Evolutionary conservation across 2,797 vertebrate species (phyloP), one percentile per base, ranked within the genome.

Genomic region (Lagorchestes hirsutus): DNA sequence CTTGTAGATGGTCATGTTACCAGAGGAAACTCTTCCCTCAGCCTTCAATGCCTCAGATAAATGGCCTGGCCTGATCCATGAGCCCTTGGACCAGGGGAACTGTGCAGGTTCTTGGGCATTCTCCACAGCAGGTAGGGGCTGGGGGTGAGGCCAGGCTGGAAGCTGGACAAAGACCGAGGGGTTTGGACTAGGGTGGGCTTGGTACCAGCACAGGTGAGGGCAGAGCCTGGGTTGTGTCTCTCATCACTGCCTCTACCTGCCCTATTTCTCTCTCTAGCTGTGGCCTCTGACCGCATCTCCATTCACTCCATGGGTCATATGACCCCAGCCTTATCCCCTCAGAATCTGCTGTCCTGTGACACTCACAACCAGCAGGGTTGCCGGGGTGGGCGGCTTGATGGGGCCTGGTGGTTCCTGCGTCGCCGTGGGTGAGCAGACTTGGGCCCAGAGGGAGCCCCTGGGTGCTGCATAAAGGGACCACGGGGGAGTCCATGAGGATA

Each of bases 251-350:
- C 90, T 54, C 50, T 31, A 12, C 90, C 90, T 93, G 54, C 58
- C 56, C 95, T 57, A 18, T 55, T 6, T 14, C 57, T 50, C 57
- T 91, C 27, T 13, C 40, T 96, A 99, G 99, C 99, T 5, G 99
- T 99, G 95, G 99, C 99, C 27, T 99, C 99, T 0, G 99, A 99
- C 98, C 98, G 99, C 40, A 99, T 99, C 98, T 99, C 99, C 87
- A 99, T 99, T 98, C 99, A 99, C 97, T 99, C 99, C 27, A 99
- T 99, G 99, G 99, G 99, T 62, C 99, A 99, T 98, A 99, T 99
- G 99, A 99, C 99, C 0, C 99, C 99, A 1, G 98, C 99, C 96
- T 98, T 99, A 87, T 99, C 99, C 0, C 99, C 99, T 1, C 99
- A 99, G 98, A 99, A 99, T 98, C 99, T 99, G 29, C 99, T 99